Conservation (phyloP, 2,888 invertebrate species). For the Rhopalosiphum nymphaeae region DNA sequence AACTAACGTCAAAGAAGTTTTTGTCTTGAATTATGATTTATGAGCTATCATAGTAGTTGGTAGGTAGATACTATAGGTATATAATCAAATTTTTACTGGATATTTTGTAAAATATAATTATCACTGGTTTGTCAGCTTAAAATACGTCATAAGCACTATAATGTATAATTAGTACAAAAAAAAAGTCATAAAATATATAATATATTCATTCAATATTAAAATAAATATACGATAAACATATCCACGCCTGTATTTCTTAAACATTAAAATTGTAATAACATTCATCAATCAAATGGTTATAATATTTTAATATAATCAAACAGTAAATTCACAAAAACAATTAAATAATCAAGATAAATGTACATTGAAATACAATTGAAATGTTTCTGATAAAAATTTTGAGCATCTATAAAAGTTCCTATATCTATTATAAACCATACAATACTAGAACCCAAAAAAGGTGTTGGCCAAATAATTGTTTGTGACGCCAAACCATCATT, state of each 20-base stretch:
- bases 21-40: background rate
- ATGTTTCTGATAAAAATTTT: background rate
- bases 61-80: background rate
- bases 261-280: background rate
- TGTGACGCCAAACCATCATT: conserved; percentile 20
- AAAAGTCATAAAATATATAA: background rate
- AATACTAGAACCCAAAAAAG: conserved; percentile 24
- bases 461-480: conserved; percentile 15
- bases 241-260: background rate
- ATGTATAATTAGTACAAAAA: background rate
- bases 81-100: background rate
- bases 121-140: background rate
- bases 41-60: background rate
- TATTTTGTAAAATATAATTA: background rate
- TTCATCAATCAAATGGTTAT: conserved; percentile 32
- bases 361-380: conserved; percentile 32
- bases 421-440: background rate
- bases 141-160: background rate
- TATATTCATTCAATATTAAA: background rate
- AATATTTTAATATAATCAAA: background rate
- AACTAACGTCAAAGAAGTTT: background rate
- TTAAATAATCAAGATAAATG: conserved; percentile 27
- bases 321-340: background rate
- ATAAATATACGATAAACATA: background rate
- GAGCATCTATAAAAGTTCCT: background rate